phyloP scores from a whole-genome alignment of 1,140 invertebrate genomes.

The Sarcophaga peregrina region DNA sequence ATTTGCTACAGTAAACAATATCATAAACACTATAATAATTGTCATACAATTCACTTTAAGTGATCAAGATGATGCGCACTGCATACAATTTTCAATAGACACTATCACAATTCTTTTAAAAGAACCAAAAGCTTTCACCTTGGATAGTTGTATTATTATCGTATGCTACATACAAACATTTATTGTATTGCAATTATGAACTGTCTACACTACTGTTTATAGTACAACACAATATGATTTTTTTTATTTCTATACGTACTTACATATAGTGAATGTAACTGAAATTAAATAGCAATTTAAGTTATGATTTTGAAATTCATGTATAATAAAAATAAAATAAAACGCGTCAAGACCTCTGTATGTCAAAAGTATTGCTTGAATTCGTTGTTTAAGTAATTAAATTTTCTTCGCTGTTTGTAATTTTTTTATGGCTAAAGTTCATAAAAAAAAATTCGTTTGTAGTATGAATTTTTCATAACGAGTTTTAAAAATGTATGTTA shows the following conservation, averaged over 20 bases:
- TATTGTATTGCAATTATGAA: background rate
- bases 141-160: background rate
- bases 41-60: constrained; percentile 24
- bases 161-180: background rate
- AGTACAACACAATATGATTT: background rate
- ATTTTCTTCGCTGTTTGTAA: background rate
- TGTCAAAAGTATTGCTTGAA: background rate
- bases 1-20: background rate
- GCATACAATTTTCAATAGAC: background rate
- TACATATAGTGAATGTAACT: background rate
- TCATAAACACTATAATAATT: background rate
- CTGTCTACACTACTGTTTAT: background rate
- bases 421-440: constrained; percentile 1
- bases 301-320: background rate
- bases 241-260: background rate
- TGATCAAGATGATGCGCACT: constrained; percentile 9
- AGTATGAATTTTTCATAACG: background rate
- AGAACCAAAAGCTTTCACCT: constrained; percentile 3
- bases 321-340: constrained; percentile 2
- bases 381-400: constrained; percentile 3
- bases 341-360: background rate
- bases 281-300: no score
- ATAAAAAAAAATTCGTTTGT: background rate
- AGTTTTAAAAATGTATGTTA: background rate
- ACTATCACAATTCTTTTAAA: background rate